phyloP scores from a whole-genome alignment of 1,140 invertebrate genomes.

The Teleogryllus occipitalis region DNA sequence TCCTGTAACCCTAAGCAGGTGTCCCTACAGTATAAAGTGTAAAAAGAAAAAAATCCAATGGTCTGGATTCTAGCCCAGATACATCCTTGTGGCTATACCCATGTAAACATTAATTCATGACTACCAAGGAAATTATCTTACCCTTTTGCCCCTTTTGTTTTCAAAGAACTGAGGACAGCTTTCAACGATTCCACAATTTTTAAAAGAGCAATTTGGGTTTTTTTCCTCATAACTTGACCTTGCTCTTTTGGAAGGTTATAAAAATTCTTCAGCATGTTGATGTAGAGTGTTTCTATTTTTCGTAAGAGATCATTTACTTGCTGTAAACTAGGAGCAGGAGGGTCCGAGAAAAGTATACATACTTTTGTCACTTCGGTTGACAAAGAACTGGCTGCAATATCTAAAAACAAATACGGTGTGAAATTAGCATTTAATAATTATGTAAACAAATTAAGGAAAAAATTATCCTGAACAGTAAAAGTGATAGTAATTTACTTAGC shows the following conservation, averaged over 20 bases:
- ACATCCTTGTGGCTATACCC: no score
- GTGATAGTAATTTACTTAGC: neutral
- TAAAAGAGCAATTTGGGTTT: neutral
- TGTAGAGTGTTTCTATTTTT: neutral
- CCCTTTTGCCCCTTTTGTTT: neutral
- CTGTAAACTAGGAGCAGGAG: neutral
- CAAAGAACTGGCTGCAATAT: neutral
- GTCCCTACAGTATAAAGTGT: no score
- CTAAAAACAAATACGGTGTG: neutral
- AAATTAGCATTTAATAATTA: neutral
- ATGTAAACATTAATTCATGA: no score
- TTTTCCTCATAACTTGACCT: neutral
- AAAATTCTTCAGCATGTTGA: neutral
- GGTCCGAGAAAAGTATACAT: neutral
- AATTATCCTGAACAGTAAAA: neutral
- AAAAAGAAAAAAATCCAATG: no score
- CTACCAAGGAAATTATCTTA: neutral
- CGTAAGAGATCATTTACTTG: neutral
- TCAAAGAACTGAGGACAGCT: neutral
- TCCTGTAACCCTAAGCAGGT: no score
- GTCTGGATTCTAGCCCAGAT: no score
- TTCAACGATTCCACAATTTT: neutral
- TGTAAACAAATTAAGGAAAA: neutral
- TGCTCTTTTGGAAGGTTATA: neutral
- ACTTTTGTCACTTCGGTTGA: neutral